Conservation (phyloP, 2,113 vertebrate genomes). For the Copsychus sechellarum region DNA sequence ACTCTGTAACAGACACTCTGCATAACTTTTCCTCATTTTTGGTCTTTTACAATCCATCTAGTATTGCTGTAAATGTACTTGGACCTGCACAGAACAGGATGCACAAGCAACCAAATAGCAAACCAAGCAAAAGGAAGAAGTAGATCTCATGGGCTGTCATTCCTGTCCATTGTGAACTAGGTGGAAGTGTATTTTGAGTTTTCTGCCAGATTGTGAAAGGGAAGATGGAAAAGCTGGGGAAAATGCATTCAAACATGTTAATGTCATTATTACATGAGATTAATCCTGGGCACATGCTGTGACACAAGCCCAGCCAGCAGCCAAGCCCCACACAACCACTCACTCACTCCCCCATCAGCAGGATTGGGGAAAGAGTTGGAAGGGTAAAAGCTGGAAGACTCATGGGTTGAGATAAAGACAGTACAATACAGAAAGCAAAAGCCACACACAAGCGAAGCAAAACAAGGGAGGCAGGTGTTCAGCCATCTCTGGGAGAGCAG, state of each 20-base stretch:
- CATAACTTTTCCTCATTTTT: background rate
- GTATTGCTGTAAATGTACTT: background rate
- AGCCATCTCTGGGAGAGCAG: background rate
- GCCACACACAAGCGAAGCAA: background rate
- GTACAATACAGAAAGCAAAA: background rate
- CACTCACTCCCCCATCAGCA: accelerated
- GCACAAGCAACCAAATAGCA: background rate
- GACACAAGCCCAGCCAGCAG: background rate
- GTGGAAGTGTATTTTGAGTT: background rate
- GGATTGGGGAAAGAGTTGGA: background rate
- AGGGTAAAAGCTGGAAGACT: background rate
- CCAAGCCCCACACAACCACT: background rate
- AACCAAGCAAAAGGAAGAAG: background rate
- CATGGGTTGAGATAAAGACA: background rate
- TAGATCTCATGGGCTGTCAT: background rate
- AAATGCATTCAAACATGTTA: background rate
- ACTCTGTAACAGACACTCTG: background rate
- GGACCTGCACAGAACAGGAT: background rate
- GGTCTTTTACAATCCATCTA: background rate
- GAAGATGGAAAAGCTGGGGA: background rate
- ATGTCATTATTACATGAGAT: background rate
- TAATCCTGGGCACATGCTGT: background rate
- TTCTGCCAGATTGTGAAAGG: background rate
- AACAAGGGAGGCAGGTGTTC: background rate
- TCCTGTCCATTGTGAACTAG: background rate